phyloP scores from a whole-genome alignment of 1,140 invertebrate genomes.

The Drosophila baimaii region DNA sequence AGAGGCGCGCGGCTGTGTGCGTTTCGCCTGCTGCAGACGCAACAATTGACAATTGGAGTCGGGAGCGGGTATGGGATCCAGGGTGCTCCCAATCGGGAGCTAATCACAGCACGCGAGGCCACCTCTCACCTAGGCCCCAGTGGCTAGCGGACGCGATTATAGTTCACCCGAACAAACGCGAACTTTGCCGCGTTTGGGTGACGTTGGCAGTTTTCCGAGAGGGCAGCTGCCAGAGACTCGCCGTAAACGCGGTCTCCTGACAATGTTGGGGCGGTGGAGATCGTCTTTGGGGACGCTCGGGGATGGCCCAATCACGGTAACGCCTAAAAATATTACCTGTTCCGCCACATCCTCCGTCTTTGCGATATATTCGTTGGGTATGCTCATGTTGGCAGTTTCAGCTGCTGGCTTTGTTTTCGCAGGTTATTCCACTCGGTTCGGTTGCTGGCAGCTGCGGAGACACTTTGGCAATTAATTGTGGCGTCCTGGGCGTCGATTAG shows the following conservation, averaged over 20 bases:
- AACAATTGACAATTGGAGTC: conserved; percentile 67
- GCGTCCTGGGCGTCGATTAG: conserved; percentile 3
- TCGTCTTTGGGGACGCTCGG: neutral
- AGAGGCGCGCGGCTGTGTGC: conserved; percentile 19
- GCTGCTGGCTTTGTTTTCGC: conserved; percentile 15
- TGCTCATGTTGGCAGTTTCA: conserved; percentile 87
- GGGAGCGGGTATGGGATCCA: neutral
- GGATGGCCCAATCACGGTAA: neutral
- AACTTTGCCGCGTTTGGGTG: conserved; percentile 83
- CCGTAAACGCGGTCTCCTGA: neutral
- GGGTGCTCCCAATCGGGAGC: conserved; percentile 13
- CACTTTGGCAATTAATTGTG: conserved; percentile 27
- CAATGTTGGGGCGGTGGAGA: too few relatives aligned
- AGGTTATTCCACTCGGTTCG: conserved; percentile 16
- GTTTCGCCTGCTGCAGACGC: conserved; percentile 39
- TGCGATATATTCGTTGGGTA: conserved; percentile 94
- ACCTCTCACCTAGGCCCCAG: neutral
- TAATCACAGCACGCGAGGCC: conserved; percentile 3
- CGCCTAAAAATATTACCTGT: conserved; percentile 88
- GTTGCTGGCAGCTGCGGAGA: conserved; percentile 22
- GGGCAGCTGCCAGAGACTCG: conserved; percentile 25
- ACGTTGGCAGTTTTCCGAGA: conserved; percentile 77
- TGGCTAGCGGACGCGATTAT: conserved; percentile 8
- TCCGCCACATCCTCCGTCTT: conserved; percentile 97
- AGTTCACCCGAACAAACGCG: conserved; percentile 44